phyloP scores from a whole-genome alignment of 1,140 invertebrate species.

The Armadillidium nasatum region DNA sequence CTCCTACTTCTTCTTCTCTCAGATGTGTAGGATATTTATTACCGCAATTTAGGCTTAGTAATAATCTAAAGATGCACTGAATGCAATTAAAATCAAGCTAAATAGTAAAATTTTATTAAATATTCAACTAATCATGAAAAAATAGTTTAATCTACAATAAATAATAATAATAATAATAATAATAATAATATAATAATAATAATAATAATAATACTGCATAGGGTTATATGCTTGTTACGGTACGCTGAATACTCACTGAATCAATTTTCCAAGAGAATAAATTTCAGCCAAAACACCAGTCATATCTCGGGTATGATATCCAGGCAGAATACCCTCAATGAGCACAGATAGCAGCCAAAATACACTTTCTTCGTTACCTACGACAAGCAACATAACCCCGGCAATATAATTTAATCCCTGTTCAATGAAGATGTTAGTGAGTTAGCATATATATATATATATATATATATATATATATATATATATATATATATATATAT shows the following conservation, averaged over 20 bases:
- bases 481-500: background rate
- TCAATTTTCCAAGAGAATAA: background rate
- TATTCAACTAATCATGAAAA: too few relatives aligned
- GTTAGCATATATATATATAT: conserved; percentile 4
- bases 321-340: background rate
- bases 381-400: background rate
- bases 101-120: too few relatives aligned
- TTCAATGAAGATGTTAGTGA: background rate
- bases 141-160: too few relatives aligned
- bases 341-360: background rate
- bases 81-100: too few relatives aligned
- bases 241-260: background rate
- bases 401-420: conserved; percentile 1
- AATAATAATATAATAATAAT: too few relatives aligned
- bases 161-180: too few relatives aligned
- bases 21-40: too few relatives aligned
- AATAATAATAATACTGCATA: too few relatives aligned
- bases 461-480: conserved; percentile 15
- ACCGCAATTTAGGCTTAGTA: too few relatives aligned
- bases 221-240: too few relatives aligned
- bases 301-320: background rate
- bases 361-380: background rate
- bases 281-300: background rate
- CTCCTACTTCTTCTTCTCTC: too few relatives aligned
- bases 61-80: too few relatives aligned